A percentile compares a stretch with the other conserved stretches of the same genome.
Evolutionary conservation across 2,888 invertebrate species (phyloP).

Genomic region (Cheilosia vulpina): DNA sequence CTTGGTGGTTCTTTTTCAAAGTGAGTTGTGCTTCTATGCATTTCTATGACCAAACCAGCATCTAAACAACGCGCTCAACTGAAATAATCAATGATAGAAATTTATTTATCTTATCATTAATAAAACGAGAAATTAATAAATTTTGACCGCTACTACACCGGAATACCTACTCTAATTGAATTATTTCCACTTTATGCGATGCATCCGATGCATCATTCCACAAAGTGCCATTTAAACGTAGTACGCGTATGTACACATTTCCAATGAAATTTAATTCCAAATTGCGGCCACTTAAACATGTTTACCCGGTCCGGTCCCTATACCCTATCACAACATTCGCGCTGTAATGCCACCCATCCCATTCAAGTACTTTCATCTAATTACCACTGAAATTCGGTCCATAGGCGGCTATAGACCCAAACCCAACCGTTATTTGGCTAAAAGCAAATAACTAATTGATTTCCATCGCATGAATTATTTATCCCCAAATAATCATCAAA

Average conservation of each 20-base stretch:
- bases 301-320: background rate
- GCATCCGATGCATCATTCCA: no score
- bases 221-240: background rate
- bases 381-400: background rate
- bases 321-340: background rate
- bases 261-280: slow-evolving; percentile 24
- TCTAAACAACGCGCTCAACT: no score
- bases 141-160: no score
- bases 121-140: no score
- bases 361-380: slow-evolving; percentile 10
- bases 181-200: no score
- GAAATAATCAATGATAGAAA: no score
- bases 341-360: background rate
- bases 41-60: no score
- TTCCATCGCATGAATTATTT: slow-evolving; percentile 72
- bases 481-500: slow-evolving; percentile 61
- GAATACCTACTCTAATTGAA: no score
- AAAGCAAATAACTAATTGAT: slow-evolving; percentile 74
- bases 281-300: slow-evolving; percentile 12
- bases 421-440: slow-evolving; percentile 18
- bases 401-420: background rate
- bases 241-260: background rate
- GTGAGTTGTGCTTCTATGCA: no score
- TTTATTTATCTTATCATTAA: no score
- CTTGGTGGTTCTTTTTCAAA: no score